Percentiles rank a stretch among this genome's conserved stretches.
phyloP scores from a whole-genome alignment of 1,140 invertebrate genomes.

The Drosophila kanapiae region DNA sequence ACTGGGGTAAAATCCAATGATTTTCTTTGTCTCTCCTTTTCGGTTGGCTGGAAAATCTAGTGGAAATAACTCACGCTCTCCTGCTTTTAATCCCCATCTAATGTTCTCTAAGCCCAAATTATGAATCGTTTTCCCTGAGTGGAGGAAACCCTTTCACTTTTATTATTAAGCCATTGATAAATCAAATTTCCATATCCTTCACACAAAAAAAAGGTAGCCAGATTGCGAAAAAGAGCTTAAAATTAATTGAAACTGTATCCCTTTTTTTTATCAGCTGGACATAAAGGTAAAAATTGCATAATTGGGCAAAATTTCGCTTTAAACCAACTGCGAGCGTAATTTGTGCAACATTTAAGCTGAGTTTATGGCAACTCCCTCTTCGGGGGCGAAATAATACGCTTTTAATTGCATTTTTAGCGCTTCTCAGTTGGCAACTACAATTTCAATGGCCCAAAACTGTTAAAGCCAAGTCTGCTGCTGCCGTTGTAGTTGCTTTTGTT shows the following conservation, averaged over 20 bases:
- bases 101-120: slow-evolving; percentile 53
- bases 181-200: slow-evolving; percentile 38
- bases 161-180: slow-evolving; percentile 39
- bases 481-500: slow-evolving; percentile 18
- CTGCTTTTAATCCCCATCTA: slow-evolving; percentile 29
- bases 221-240: slow-evolving; percentile 60
- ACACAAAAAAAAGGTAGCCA: slow-evolving; percentile 31
- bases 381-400: slow-evolving; percentile 39
- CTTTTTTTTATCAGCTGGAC: slow-evolving; percentile 14
- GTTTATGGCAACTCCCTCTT: slow-evolving; percentile 22
- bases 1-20: slow-evolving; percentile 22
- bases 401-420: slow-evolving; percentile 69
- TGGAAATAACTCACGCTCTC: slow-evolving; percentile 44
- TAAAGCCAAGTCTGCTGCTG: slow-evolving; percentile 30
- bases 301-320: slow-evolving; percentile 60
- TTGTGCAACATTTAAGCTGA: slow-evolving; percentile 60
- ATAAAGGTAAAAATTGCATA: slow-evolving; percentile 65
- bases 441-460: slow-evolving; percentile 52
- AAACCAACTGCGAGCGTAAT: slow-evolving; percentile 46
- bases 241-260: slow-evolving; percentile 75
- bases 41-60: slow-evolving; percentile 21
- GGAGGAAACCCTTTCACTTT: slow-evolving; percentile 56
- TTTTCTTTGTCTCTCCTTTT: slow-evolving; percentile 39
- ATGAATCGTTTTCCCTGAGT: slow-evolving; percentile 34
- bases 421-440: slow-evolving; percentile 34